phyloP scores from a whole-genome alignment of 2,113 vertebrate genomes.

The Melanostigma gelatinosum region DNA sequence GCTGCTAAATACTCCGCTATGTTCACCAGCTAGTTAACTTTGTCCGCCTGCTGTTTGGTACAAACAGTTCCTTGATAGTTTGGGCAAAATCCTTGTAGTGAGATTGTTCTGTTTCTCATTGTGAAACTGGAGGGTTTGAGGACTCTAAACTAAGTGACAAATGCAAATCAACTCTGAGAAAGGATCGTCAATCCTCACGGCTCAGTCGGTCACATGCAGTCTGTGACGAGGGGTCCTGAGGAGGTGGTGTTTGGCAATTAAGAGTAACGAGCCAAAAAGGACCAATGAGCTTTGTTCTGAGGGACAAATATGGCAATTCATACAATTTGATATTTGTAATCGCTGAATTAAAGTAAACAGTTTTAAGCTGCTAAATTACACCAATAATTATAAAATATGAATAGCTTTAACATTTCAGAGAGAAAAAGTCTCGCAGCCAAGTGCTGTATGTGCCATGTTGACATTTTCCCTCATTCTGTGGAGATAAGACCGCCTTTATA shows the following conservation, averaged over 20 bases:
- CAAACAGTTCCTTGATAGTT: neutral
- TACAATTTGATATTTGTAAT: neutral
- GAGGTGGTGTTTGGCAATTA: neutral
- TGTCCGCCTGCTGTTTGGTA: neutral
- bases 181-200: neutral
- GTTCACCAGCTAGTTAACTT: neutral
- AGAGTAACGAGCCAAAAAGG: neutral
- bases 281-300: neutral
- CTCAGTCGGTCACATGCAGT: neutral
- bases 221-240: neutral
- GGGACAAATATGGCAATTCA: neutral
- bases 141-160: neutral
- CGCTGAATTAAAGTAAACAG: neutral
- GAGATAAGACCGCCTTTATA: constrained; percentile 41
- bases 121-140: neutral
- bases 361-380: neutral
- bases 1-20: neutral
- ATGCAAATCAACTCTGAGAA: neutral
- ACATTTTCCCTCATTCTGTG: constrained; percentile 34
- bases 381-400: neutral
- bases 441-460: constrained; percentile 24
- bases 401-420: neutral
- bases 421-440: constrained; percentile 8
- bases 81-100: neutral
- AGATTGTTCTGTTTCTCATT: neutral